Evolutionary conservation across 2,797 vertebrate species (phyloP), one percentile per base, ranked within the genome.

Genomic region (Tenualosa ilisha): DNA sequence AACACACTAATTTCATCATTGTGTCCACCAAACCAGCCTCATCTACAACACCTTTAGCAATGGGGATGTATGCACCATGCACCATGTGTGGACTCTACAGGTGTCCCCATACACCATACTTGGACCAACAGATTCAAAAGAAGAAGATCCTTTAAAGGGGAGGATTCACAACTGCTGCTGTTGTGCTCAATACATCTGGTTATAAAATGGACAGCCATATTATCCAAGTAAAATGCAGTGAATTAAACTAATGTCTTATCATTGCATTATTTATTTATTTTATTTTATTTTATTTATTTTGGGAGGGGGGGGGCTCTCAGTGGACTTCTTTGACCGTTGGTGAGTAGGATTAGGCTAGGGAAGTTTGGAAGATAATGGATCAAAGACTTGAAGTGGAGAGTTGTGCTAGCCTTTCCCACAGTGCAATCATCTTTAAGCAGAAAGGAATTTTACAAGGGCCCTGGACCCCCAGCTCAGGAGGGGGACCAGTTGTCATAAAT

Each of bases 311-410:
- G 20, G 43, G 7, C 46, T 46, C 46, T 46, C 4, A 46, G 7
- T 46, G 46, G 46, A 4, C 79, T 83, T 87, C 89, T 86, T 88
- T 92, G 86, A 89, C 93, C 87, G 89, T 93, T 91, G 90, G 92
- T 91, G 89, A 89, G 92, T 89, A 88, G 91, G 94, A 95, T 95
- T 94, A 94, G 90, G 89, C 91, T 90, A 91, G 94, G 93, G 91
- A 95, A 93, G 92, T 92, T 92, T 93, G 92, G 84, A 81, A 93
- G 95, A 95, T 95, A 95, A 96, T 93, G 93, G 93, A 95, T 95
- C 94, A 96, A 95, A 96, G 93, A 92, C 86, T 90, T 86, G 86
- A 89, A 91, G 88, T 89, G 40, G 88, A 91, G 88, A 92, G 89
- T 88, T 90, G 88, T 88, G 88, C 86, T 89, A 89, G 88, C 82